A percentile compares a stretch with the other conserved stretches of the same genome.
Conservation (phyloP, 2,797 vertebrate genomes). For the Galaxias olidus region DNA sequence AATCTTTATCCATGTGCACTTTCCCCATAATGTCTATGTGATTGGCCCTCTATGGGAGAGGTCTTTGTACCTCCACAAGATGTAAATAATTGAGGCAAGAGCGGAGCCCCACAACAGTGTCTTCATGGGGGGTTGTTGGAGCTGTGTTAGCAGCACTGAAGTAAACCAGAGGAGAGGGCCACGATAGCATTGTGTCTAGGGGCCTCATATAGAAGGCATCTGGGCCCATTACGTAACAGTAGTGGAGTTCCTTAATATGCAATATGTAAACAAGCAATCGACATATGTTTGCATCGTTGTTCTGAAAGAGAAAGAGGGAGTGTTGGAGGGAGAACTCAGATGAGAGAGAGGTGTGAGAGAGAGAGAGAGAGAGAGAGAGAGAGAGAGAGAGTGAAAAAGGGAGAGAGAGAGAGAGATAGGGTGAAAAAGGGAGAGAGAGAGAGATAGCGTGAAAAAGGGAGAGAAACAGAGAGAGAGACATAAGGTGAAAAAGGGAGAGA, state of each 20-base stretch:
- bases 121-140: constrained; percentile 17
- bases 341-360: too few species aligned
- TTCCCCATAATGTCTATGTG: constrained; percentile 21
- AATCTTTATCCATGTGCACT: constrained; percentile 28
- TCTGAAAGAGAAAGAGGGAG: too few species aligned
- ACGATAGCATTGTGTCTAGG: constrained; percentile 33
- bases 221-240: constrained; percentile 66
- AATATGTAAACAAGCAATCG: constrained; percentile 59
- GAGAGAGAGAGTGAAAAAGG: constrained; percentile 35
- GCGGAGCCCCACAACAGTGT: constrained; percentile 14
- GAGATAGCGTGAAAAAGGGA: constrained; percentile 28
- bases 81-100: constrained; percentile 21
- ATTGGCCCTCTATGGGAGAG: constrained; percentile 26
- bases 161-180: constrained; percentile 32
- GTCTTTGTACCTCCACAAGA: constrained; percentile 7
- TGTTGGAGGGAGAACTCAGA: too few species aligned
- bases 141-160: constrained; percentile 28
- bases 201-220: constrained; percentile 65
- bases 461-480: constrained; percentile 11
- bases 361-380: too few species aligned
- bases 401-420: constrained; percentile 10
- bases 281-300: too few species aligned
- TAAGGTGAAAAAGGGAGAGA: background rate
- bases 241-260: constrained; percentile 65
- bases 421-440: constrained; percentile 7